Base-by-base conservation (phyloP, 92 coral and sea anemone species). In the Palythoa caribaeorum region DNA sequence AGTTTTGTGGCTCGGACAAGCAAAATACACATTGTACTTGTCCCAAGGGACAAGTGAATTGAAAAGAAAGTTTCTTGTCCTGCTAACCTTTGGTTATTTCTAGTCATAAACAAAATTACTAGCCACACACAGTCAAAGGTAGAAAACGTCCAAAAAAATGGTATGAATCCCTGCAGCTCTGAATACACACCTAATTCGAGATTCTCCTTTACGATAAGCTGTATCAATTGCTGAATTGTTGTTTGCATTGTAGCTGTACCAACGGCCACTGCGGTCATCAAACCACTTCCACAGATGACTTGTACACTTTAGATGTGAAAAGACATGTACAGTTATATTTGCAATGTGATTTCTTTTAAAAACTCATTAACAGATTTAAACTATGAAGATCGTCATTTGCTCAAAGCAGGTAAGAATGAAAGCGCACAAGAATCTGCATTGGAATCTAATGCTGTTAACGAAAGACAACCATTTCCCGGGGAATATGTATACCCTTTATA, bases 191-290 rank as follows among this genome's bases (percentile, higher is more conserved):
- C 99, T 85, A 73, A 93, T 94, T 57, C 94, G 78, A 0, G 96
- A 89, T 9, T 97, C 99, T 40, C 98, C 99, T 74, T 81, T 91
- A 11, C 98, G 93, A 87, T 97, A 97, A 2, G 99, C 96, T 35
- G 92, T 81, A 84, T 95, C 96, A 51, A 97, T 97, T 38, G 98
- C 92, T 12, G 92, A 89, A 79, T 95, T 97, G 80, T 97, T 97
- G 47, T 84, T 91, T 38, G 90, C 94, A 76, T 94, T 97, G 92
- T 97, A 97, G 74, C 94, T 96, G 89, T 97, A 96, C 99, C 99
- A 97, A 17, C 99, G 94, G 51, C 99, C 99, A 92, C 99, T 97
- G 4, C 99, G 99, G 76, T 97, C 99, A 90, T 97, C 99, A 90
- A 97, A 97, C 99, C 99, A 97, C 57, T 96, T 92, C 99, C 99